Base-by-base conservation (phyloP, 2,888 invertebrate species). In the Lagria hirta region DNA sequence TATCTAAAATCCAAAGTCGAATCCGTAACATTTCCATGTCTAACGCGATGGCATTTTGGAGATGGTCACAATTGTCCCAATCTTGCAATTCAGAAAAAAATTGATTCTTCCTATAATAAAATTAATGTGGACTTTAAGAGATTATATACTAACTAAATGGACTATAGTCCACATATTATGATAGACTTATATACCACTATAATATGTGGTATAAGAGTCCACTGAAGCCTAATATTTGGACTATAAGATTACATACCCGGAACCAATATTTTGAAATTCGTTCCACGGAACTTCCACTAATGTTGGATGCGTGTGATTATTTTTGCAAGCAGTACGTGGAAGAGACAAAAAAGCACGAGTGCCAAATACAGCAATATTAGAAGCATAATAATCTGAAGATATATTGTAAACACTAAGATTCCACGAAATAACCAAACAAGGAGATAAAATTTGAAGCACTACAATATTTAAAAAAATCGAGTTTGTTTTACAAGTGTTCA, bases 1-100 rank as follows among this genome's bases (percentile, higher is more conserved):
- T 63, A 49, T 75, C 75, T 46, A 76, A 54, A 28, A 74, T 59
- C 74, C 75, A 76, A 10, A 76, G 58, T 48, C 72, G 66, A 8
- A 70, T 68, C 18, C 63, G 64, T 18, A 48, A 49, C 7, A 48
- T 44, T 43, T 75, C 74, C n/a, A 71, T 49, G 23, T 71, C 72
- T 15, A 73, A 35, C 3, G 68, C 68, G 8, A 70, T 60, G 2
- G 66, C 69, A 18, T 72, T 71, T 52, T 71, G 69, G 2, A 74
- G 51, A 37, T 61, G 50, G 2, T 58, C 37, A 40, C 74, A 74
- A 10, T 65, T 54, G 17, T 50, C 60, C 41, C 55, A 56, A 4
- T 26, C 32, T 48, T 63, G 55, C 5, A 48, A 45, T 3, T 46
- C 27, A 0, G 32, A n/a, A 11, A 46, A 42, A 16, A 42, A 42